Evolutionary conservation across 2,113 vertebrate species (phyloP).

Genomic region (Cyrtonyx montezumae): DNA sequence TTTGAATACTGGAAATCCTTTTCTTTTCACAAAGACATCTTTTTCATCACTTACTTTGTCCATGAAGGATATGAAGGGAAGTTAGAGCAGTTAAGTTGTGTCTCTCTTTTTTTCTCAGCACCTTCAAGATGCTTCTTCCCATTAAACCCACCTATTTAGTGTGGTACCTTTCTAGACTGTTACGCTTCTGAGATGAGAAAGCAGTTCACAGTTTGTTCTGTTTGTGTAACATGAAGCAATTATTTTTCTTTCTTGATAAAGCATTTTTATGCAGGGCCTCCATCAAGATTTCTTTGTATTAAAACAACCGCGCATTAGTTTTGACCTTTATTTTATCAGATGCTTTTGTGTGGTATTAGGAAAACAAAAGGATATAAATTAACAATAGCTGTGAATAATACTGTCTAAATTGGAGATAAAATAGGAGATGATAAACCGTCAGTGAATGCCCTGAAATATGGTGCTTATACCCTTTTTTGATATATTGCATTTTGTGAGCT

Average conservation of each 20-base stretch:
- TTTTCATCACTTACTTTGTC: background rate
- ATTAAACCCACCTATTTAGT: background rate
- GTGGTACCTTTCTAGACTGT: background rate
- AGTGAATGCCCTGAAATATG: background rate
- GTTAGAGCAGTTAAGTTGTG: background rate
- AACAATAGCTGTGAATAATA: background rate
- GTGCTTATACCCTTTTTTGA: background rate
- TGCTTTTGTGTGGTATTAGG: background rate
- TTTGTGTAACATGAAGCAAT: background rate
- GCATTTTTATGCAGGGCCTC: background rate
- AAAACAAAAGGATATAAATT: background rate
- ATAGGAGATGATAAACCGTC: background rate
- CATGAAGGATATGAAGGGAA: background rate
- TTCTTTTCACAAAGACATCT: background rate
- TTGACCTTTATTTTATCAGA: background rate
- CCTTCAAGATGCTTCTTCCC: background rate
- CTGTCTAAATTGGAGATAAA: conserved; percentile 6
- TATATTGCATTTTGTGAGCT: conserved; percentile 17
- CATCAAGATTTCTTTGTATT: background rate
- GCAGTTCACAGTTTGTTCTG: background rate
- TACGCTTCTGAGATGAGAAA: background rate
- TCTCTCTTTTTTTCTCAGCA: accelerated
- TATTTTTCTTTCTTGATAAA: background rate
- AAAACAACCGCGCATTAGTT: background rate
- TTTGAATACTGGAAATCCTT: background rate